Evolutionary conservation across 2,113 vertebrate species (phyloP).

Genomic region (Procavia capensis): DNA sequence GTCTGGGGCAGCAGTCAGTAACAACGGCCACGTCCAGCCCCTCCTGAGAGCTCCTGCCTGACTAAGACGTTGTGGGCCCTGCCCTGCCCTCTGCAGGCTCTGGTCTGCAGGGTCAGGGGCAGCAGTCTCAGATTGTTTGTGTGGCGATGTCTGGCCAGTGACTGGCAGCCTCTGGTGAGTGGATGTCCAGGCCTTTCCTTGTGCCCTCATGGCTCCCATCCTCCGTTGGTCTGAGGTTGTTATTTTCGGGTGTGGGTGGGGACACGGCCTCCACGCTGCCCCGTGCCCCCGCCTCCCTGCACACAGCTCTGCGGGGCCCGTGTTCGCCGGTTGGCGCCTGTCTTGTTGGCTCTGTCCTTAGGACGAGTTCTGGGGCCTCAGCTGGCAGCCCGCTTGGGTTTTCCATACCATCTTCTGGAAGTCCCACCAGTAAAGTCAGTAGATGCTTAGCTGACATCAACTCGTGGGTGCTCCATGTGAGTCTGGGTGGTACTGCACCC

Average conservation of each 20-base stretch:
- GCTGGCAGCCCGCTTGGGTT: accelerated
- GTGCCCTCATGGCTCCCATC: neutral
- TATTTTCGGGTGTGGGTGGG: conserved; percentile 54
- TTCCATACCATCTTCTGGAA: neutral
- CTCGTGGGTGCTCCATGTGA: neutral
- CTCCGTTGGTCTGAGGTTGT: conserved; percentile 75
- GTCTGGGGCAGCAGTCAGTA: neutral
- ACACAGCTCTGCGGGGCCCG: neutral
- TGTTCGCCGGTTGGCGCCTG: neutral
- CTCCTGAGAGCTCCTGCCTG: neutral
- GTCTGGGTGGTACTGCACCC: neutral
- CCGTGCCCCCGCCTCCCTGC: neutral
- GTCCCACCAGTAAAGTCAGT: accelerated
- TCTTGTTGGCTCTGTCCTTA: neutral
- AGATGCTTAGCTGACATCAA: too few relatives aligned
- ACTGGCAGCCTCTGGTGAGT: conserved; percentile 72
- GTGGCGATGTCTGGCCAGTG: conserved; percentile 82
- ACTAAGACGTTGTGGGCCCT: conserved; percentile 59
- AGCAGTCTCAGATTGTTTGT: conserved; percentile 83
- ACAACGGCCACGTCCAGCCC: neutral
- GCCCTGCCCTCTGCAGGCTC: conserved; percentile 76
- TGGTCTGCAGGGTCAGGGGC: conserved; percentile 79
- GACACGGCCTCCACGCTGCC: neutral
- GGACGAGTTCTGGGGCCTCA: neutral
- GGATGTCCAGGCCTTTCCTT: conserved; percentile 47